Percentiles rank a stretch among this genome's conserved stretches.
Evolutionary conservation across 2,113 vertebrate genomes (phyloP).

Genomic region (Alethe diademata): DNA sequence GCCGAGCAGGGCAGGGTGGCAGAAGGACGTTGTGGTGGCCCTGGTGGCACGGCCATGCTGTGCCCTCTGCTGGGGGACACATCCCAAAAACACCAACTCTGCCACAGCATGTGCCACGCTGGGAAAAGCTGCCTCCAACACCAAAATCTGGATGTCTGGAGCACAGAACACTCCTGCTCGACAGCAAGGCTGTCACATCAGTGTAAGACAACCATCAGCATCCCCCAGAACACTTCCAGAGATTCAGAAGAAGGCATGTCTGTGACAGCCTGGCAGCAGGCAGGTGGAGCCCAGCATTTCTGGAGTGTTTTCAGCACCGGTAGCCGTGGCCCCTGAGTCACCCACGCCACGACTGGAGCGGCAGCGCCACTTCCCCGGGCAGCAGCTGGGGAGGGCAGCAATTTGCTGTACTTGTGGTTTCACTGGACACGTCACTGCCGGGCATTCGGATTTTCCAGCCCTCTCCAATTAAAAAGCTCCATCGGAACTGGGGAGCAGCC

Average conservation of each 20-base stretch:
- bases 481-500: not conserved
- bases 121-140: accelerated
- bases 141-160: accelerated
- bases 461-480: conserved; percentile 33
- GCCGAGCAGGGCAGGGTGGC: not conserved
- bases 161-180: accelerated
- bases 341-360: not conserved
- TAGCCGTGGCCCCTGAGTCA: not conserved
- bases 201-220: accelerated
- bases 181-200: accelerated
- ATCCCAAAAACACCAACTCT: accelerated
- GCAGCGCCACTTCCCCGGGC: not conserved
- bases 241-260: not conserved
- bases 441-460: conserved; percentile 18
- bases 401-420: conserved; percentile 35
- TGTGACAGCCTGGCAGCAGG: not conserved
- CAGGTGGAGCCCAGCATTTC: not conserved
- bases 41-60: not conserved
- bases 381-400: not conserved
- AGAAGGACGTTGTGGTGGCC: accelerated
- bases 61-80: conserved; percentile 57
- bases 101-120: not conserved
- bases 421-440: not conserved
- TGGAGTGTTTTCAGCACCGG: not conserved
- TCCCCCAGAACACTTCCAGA: accelerated